Evolutionary conservation across 2,113 vertebrate genomes (phyloP), one percentile per base, ranked within the genome.

Genomic region (Cyrtonyx montezumae): DNA sequence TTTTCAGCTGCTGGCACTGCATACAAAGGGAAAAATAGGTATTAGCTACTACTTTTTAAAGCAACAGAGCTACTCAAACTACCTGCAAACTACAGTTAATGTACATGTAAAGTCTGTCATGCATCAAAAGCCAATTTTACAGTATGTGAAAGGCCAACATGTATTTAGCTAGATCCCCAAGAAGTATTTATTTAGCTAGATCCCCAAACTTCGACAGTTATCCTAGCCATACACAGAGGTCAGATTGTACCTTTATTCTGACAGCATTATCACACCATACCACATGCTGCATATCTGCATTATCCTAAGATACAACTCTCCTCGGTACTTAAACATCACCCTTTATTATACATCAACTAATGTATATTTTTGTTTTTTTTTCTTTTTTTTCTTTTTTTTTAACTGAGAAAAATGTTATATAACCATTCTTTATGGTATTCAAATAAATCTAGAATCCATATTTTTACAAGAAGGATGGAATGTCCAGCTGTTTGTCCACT

Each of bases 251-350:
- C 94, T 98, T 98, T 96, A 97, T 90, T 97, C 97, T 96, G 88
- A 96, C 96, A 97, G 96, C 97, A 98, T 97, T 97, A 97, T 97
- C 97, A 98, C 97, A 98, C 97, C 90, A 97, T 97, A 97, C 97
- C 96, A 98, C 98, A 98, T 98, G 98, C 96, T 97, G 96, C 97
- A 94, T 96, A 97, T 98, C 97, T 98, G 96, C 96, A 96, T 97
- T 96, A 96, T 80, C 84, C 97, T 97, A 98, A 97, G 96, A 97
- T 98, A 97, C 97, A 97, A 97, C 95, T 97, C 94, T 95, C 93
- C 71, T 97, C 96, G 96, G 96, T 97, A 97, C 96, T 98, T 98
- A 94, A 90, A 96, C 94, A 91, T 97, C 96, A 97, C 92, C 95
- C 88, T 97, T 98, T 97, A 97, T 97, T 97, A 98, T 98, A 98